phyloP scores from a whole-genome alignment of 1,140 invertebrate species.

The Sipha flava region DNA sequence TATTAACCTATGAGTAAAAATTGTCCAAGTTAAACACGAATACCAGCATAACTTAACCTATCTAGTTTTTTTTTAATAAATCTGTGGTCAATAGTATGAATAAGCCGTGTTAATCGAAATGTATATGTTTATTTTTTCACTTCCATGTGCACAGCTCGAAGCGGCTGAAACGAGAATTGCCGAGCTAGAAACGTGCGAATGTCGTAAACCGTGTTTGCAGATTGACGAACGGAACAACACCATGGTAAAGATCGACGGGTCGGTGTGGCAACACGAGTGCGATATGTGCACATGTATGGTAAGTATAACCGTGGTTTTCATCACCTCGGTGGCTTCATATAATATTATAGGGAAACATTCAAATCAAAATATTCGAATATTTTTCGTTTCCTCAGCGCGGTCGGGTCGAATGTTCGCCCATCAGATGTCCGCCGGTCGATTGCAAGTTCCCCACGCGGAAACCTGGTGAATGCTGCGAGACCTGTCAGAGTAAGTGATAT shows the following conservation, averaged over 20 bases:
- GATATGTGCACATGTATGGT: slow-evolving; percentile 74
- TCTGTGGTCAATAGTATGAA: too few species aligned
- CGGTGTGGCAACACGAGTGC: slow-evolving; percentile 69
- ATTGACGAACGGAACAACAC: slow-evolving; percentile 49
- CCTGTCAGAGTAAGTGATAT: slow-evolving; percentile 67
- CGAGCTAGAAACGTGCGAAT: slow-evolving; percentile 77
- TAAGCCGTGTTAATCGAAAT: too few species aligned
- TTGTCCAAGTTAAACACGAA: too few species aligned
- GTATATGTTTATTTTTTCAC: too few species aligned
- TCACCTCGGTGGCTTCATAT: too few species aligned
- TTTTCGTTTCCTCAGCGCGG: slow-evolving; percentile 57
- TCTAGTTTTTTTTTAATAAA: too few species aligned
- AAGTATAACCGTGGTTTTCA: slow-evolving; percentile 48
- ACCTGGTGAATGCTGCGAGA: slow-evolving; percentile 73
- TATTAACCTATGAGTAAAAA: too few species aligned
- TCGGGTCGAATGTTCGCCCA: slow-evolving; percentile 66
- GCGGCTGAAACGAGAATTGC: slow-evolving; percentile 64
- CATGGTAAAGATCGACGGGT: slow-evolving; percentile 67
- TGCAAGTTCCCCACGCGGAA: slow-evolving; percentile 71
- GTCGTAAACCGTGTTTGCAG: slow-evolving; percentile 72
- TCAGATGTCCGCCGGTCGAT: slow-evolving; percentile 61
- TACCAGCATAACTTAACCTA: too few species aligned
- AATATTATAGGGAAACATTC: too few species aligned
- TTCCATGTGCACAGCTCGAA: slow-evolving; percentile 52
- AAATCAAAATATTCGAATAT: neutral